Evolutionary conservation across 2,113 vertebrate species (phyloP), one percentile per base, ranked within the genome.

Genomic region (Ciconia maguari): DNA sequence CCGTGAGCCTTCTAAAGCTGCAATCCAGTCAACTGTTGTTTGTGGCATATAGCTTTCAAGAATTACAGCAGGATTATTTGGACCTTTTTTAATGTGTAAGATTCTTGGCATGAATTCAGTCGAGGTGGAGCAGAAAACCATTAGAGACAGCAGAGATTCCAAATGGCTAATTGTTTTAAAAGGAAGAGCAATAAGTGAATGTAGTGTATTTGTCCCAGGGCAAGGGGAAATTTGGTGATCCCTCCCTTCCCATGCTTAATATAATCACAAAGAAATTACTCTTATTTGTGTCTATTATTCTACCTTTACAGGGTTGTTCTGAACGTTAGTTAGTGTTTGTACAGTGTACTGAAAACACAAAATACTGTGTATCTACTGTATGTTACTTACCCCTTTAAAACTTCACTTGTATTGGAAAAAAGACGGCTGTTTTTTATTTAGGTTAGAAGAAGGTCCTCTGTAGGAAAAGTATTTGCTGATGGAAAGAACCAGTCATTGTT

Each of bases 161-260:
- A 86, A 88, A 83, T 42, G 65, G 30, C 64, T 87, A 84, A 80
- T 94, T 84, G 68, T 87, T 94, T 92, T 93, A 27, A 86, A 88
- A 95, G 81, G 90, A 96, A 93, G 80, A 84, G 44, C 29, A 26
- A 38, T 60, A 86, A 84, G 65, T 70, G 14, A n/a, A 7, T 27
- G 7, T 38, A 65, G 3, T 30, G 17, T 69, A 32, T 68, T 72
- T 94, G 69, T 82, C 55, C 79, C 52, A 70, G 70, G 42, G 46
- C 78, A 89, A 89, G 36, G 70, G 57, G 87, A 91, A 90, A 65
- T 49, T 79, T 87, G 34, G 41, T 61, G 66, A 90, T 93, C 74
- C 66, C 62, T 96, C 77, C 78, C 84, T 94, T 93, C 78, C 75
- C 36, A 51, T 36, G 22, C 24, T 88, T 85, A 46, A 91, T 82